Evolutionary conservation across 2,113 vertebrate species (phyloP).

Genomic region (Syngnathus scovelli): DNA sequence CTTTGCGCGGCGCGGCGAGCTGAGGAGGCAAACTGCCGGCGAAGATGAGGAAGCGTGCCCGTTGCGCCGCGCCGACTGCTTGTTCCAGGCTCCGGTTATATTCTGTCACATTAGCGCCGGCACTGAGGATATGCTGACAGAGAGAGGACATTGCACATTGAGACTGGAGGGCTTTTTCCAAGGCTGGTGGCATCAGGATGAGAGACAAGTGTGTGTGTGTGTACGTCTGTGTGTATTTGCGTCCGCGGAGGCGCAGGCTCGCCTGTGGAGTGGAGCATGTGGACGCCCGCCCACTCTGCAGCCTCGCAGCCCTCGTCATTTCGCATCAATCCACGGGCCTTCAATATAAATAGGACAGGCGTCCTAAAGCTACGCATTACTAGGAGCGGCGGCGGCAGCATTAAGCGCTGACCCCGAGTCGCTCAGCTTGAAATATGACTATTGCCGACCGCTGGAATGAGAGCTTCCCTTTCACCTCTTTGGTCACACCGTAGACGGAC

Average conservation of each 20-base stretch:
- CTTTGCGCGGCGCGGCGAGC: slow-evolving; percentile 1
- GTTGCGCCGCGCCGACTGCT: slow-evolving; percentile 34
- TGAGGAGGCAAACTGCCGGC: slow-evolving; percentile 23
- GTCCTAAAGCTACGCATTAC: slow-evolving; percentile 61
- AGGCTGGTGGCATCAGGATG: slow-evolving; percentile 61
- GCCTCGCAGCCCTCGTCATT: slow-evolving; percentile 72
- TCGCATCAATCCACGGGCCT: slow-evolving; percentile 72
- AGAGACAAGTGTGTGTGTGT: slow-evolving; percentile 60
- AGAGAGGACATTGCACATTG: slow-evolving; percentile 69
- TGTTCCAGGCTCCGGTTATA: slow-evolving; percentile 57
- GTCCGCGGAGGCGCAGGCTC: slow-evolving; percentile 43
- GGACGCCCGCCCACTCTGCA: slow-evolving; percentile 68
- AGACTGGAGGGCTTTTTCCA: slow-evolving; percentile 61
- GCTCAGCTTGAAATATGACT: slow-evolving; percentile 47
- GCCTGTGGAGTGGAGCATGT: slow-evolving; percentile 68
- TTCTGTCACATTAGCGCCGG: slow-evolving; percentile 65
- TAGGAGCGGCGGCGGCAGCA: slow-evolving; percentile 56
- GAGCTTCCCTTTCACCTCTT: slow-evolving; percentile 18
- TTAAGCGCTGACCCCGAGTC: slow-evolving; percentile 58
- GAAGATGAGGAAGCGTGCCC: slow-evolving; percentile 32
- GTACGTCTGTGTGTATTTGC: slow-evolving; percentile 45
- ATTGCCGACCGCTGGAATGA: slow-evolving; percentile 32
- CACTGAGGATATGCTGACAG: slow-evolving; percentile 65
- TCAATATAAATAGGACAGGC: slow-evolving; percentile 75
- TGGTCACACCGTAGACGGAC: slow-evolving; percentile 16